phyloP scores from a whole-genome alignment of 2,113 vertebrate species.

The Phalacrocorax carbo region DNA sequence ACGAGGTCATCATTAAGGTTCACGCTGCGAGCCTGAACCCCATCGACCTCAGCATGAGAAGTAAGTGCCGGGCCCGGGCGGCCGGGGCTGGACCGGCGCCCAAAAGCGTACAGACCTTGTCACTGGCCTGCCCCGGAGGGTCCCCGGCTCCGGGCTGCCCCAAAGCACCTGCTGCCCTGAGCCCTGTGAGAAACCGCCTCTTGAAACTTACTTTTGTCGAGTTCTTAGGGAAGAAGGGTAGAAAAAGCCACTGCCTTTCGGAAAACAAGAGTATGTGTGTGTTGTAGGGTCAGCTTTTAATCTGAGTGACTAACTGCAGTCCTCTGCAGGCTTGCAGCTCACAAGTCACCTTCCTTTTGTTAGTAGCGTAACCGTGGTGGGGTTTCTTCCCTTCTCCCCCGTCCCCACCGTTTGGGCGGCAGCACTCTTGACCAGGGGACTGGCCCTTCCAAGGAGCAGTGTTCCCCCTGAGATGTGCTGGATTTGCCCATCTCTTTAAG shows the following conservation, averaged over 20 bases:
- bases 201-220: fast-evolving
- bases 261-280: neutral
- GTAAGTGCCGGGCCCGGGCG: slow-evolving; percentile 75
- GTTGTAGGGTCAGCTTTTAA: neutral
- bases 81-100: neutral
- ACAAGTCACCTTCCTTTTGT: fast-evolving
- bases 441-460: neutral
- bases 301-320: neutral
- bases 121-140: neutral
- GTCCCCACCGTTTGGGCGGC: fast-evolving
- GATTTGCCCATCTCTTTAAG: neutral
- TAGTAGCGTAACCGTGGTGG: neutral
- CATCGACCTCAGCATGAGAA: slow-evolving; percentile 93
- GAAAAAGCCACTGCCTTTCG: neutral
- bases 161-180: neutral
- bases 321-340: neutral
- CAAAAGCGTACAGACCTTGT: fast-evolving
- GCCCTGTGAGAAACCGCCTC: neutral
- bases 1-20: slow-evolving; percentile 93
- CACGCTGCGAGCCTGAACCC: slow-evolving; percentile 90
- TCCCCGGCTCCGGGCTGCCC: too few relatives aligned
- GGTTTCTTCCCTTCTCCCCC: neutral
- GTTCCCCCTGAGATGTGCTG: fast-evolving
- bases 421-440: too few relatives aligned
- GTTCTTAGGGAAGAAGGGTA: neutral